These are phyloP conservation scores for Chroicocephalus ridibundus DNA, from an alignment of 2,113 vertebrate species.

Conservation along the genomic window DNA sequence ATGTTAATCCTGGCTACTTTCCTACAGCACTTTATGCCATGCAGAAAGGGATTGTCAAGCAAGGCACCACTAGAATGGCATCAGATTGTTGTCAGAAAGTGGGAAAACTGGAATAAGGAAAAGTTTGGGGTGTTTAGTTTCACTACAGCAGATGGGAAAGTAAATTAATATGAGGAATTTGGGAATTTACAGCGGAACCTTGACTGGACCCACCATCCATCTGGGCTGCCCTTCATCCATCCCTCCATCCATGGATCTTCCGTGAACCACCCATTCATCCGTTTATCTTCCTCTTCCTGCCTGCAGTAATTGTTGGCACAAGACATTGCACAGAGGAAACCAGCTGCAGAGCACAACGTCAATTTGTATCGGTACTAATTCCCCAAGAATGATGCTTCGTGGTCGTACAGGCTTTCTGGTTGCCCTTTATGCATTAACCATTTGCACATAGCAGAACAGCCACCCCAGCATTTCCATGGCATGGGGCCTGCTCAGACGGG, in stretches of 20 bases:
- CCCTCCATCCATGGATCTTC: background rate
- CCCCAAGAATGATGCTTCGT: background rate
- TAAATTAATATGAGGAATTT: conserved; percentile 34
- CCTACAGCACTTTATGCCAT: background rate
- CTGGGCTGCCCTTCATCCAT: conserved; percentile 38
- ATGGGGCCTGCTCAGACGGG: rapidly evolving
- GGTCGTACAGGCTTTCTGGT: background rate
- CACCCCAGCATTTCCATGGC: background rate
- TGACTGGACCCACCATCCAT: conserved; percentile 16
- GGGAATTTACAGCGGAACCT: conserved; percentile 23
- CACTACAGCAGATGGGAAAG: conserved; percentile 45
- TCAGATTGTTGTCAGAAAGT: background rate
- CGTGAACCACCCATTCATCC: background rate
- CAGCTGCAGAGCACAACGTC: conserved; percentile 43
- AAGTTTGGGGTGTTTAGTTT: conserved; percentile 23
- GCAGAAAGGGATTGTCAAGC: background rate
- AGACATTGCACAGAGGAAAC: background rate
- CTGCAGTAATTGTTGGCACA: conserved; percentile 48
- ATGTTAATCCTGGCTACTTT: background rate
- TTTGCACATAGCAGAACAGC: background rate
- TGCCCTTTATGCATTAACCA: rapidly evolving
- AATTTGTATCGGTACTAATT: conserved; percentile 1
- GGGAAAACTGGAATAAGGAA: background rate
- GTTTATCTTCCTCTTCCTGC: conserved; percentile 37
- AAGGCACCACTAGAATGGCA: background rate